Evolutionary conservation across 2,113 vertebrate species (phyloP).

Genomic region (Urocynchramus pylzowi): DNA sequence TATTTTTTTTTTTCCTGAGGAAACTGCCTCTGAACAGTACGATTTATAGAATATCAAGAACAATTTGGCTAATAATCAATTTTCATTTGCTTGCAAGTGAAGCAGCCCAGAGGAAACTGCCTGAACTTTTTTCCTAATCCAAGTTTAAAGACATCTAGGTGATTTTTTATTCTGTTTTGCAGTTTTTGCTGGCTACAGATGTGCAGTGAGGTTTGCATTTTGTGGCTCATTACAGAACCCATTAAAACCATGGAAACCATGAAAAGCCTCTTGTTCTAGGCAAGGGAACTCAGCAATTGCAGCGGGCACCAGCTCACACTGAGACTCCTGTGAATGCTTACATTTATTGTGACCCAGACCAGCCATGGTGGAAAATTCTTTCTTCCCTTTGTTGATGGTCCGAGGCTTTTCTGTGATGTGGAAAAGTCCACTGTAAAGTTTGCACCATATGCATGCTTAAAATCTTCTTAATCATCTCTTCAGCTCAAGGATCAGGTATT

Average conservation of each 20-base stretch:
- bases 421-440: neutral
- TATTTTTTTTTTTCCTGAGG: neutral
- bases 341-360: rapidly evolving
- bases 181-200: neutral
- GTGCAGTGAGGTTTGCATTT: neutral
- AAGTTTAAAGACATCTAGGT: neutral
- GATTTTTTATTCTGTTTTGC: neutral
- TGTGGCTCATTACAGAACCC: neutral
- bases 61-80: neutral
- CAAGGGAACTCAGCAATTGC: neutral
- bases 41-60: neutral
- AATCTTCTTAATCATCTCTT: neutral
- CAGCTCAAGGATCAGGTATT: neutral
- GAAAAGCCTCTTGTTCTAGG: neutral
- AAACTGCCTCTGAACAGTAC: neutral
- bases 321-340: neutral
- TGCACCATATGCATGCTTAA: neutral
- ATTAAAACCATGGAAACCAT: neutral
- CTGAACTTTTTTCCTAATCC: neutral
- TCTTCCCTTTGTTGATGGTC: neutral
- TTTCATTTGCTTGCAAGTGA: neutral
- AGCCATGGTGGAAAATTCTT: neutral
- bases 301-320: neutral
- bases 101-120: neutral
- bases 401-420: neutral